These are phyloP conservation scores for Harlomillsia oculata DNA, from an alignment of 1,140 invertebrate species.

Conservation along the genomic window DNA sequence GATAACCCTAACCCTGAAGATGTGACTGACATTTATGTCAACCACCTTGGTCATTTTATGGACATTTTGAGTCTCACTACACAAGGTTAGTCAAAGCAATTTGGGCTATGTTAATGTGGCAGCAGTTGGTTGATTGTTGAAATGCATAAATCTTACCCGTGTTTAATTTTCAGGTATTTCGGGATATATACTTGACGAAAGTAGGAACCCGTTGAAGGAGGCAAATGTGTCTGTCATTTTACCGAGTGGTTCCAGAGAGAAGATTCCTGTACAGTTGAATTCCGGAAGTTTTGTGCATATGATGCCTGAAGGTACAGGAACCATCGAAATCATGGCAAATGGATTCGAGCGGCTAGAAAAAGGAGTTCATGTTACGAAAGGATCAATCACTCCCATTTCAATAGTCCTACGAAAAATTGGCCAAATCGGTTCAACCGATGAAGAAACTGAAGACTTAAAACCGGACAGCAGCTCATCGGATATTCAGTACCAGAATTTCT, in stretches of 20 bases:
- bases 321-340: slow-evolving; percentile 43
- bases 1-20: slow-evolving; percentile 19
- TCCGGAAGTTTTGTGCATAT: slow-evolving; percentile 58
- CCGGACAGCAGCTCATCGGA: no score
- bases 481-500: slow-evolving; percentile 17
- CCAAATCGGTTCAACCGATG: not conserved
- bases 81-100: slow-evolving; percentile 24
- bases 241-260: slow-evolving; percentile 43
- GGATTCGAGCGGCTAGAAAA: slow-evolving; percentile 36
- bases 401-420: slow-evolving; percentile 11
- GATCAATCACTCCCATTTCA: not conserved
- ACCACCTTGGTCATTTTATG: slow-evolving; percentile 25
- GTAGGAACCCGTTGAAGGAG: slow-evolving; percentile 54
- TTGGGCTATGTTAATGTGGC: no score
- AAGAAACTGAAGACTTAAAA: not conserved
- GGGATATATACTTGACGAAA: slow-evolving; percentile 56
- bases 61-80: slow-evolving; percentile 29
- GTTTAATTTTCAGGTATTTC: slow-evolving; percentile 50
- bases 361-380: slow-evolving; percentile 5
- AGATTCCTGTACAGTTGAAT: slow-evolving; percentile 54
- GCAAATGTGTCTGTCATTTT: slow-evolving; percentile 55
- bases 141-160: slow-evolving; percentile 14
- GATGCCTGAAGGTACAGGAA: slow-evolving; percentile 54
- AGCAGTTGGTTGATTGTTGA: no score
- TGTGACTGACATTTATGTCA: slow-evolving; percentile 20